Evolutionary conservation across 2,888 invertebrate genomes (phyloP).

Genomic region (Bellardia bayeri): DNA sequence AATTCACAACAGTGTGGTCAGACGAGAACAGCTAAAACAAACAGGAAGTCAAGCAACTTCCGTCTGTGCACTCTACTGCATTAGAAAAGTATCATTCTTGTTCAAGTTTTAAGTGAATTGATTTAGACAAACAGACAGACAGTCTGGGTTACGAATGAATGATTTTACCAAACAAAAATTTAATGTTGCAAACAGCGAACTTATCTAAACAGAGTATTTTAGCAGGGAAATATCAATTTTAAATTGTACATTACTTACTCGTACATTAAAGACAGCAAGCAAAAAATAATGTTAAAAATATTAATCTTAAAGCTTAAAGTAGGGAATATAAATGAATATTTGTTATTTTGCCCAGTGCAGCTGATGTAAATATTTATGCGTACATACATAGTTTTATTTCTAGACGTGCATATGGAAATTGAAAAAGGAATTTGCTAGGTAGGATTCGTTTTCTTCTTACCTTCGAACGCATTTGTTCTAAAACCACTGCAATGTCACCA

Average conservation of each 20-base stretch:
- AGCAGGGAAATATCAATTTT: not conserved
- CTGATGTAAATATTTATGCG: slow-evolving; percentile 18
- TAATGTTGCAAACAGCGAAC: slow-evolving; percentile 11
- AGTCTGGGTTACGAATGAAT: slow-evolving; percentile 20
- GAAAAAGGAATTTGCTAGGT: slow-evolving; percentile 2
- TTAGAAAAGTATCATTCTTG: not conserved
- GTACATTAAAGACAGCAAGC: not conserved
- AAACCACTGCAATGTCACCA: slow-evolving; percentile 91
- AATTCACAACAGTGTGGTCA: slow-evolving; percentile 13
- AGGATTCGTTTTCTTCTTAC: slow-evolving; percentile 84
- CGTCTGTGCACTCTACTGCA: not conserved
- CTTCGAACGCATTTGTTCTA: slow-evolving; percentile 90
- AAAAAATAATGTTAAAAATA: not conserved
- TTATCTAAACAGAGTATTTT: not conserved
- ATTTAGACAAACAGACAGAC: slow-evolving; percentile 27
- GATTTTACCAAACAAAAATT: slow-evolving; percentile 9
- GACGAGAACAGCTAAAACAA: not conserved
- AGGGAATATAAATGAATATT: slow-evolving; percentile 18
- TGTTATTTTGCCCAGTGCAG: slow-evolving; percentile 3
- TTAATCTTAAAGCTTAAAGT: slow-evolving; percentile 8
- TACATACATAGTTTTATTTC: not conserved
- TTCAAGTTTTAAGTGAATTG: not conserved
- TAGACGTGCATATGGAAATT: not conserved
- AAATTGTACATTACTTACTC: not conserved
- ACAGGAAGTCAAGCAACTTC: slow-evolving; percentile 18